A percentile compares a stretch with the other conserved stretches of the same genome.
Conservation (phyloP, 2,113 vertebrate species). For the Gymnobelideus leadbeateri region DNA sequence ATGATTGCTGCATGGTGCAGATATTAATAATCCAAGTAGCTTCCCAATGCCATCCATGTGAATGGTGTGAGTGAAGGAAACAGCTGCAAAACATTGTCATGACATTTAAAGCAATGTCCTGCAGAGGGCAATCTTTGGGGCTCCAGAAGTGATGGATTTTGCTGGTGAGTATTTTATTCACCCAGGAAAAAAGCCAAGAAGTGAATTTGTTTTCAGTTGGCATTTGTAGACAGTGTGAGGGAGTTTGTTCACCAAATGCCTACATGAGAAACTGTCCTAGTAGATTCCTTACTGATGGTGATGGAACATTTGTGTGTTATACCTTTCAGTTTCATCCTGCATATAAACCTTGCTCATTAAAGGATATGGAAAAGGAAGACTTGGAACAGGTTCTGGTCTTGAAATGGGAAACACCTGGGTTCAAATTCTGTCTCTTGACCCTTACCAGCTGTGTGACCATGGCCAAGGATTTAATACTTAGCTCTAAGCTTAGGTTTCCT, state of each 20-base stretch:
- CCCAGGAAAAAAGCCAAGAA: constrained; percentile 66
- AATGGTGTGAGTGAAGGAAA: constrained; percentile 83
- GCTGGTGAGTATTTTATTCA: constrained; percentile 77
- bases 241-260: constrained; percentile 56
- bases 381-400: background rate
- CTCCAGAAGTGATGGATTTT: constrained; percentile 70
- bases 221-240: constrained; percentile 62
- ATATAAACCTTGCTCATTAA: constrained; percentile 16
- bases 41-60: constrained; percentile 79
- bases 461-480: background rate
- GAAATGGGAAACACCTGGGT: background rate
- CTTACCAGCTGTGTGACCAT: background rate
- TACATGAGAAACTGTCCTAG: constrained; percentile 60
- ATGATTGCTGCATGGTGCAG: constrained; percentile 18
- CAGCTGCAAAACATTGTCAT: constrained; percentile 80
- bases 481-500: background rate
- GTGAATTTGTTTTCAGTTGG: constrained; percentile 69
- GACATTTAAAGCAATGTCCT: constrained; percentile 75
- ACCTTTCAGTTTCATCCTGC: background rate
- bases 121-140: constrained; percentile 70
- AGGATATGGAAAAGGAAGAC: constrained; percentile 9
- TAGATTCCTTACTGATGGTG: background rate
- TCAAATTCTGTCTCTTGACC: background rate
- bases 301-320: constrained; percentile 14
- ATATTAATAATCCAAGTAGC: constrained; percentile 78